These are phyloP conservation scores for crab-eating macaque (Macaca fascicularis) DNA, from an alignment of 2,113 vertebrate genomes.

Conservation along the genomic window DNA sequence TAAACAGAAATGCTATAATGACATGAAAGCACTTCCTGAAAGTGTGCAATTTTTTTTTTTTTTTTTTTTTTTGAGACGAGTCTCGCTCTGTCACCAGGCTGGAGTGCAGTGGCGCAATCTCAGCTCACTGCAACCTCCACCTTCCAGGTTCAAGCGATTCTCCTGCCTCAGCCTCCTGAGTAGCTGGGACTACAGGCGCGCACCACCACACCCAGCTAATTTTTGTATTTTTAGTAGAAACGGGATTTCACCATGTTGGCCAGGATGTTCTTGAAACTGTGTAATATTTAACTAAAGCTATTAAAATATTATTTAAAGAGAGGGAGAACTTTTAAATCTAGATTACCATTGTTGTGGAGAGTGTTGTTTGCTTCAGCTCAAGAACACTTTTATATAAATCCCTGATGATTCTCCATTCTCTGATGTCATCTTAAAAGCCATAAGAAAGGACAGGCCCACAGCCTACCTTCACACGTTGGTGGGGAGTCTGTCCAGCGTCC, in stretches of 20 bases:
- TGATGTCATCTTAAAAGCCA: neutral
- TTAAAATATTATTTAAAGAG: neutral
- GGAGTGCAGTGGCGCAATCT: no score
- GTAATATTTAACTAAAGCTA: neutral
- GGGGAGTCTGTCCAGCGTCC: constrained; percentile 82
- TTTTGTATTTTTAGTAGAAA: no score
- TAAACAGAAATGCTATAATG: neutral
- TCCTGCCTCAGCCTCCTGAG: no score
- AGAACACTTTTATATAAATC: neutral
- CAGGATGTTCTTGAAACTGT: neutral
- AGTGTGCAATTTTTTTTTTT: neutral
- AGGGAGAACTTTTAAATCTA: neutral
- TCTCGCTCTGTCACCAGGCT: no score
- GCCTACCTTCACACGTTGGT: constrained; percentile 81
- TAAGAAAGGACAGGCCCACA: fast-evolving
- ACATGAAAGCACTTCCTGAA: neutral
- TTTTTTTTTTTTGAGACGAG: no score
- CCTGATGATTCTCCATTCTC: neutral
- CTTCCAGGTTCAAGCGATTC: no score
- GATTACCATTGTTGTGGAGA: neutral
- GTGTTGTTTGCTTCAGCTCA: neutral
- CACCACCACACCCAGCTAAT: no score
- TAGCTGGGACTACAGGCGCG: no score
- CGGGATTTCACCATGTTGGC: no score
- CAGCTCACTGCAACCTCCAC: no score